Conservation (phyloP, 2,797 vertebrate genomes). For the Cheirogaleus major region DNA sequence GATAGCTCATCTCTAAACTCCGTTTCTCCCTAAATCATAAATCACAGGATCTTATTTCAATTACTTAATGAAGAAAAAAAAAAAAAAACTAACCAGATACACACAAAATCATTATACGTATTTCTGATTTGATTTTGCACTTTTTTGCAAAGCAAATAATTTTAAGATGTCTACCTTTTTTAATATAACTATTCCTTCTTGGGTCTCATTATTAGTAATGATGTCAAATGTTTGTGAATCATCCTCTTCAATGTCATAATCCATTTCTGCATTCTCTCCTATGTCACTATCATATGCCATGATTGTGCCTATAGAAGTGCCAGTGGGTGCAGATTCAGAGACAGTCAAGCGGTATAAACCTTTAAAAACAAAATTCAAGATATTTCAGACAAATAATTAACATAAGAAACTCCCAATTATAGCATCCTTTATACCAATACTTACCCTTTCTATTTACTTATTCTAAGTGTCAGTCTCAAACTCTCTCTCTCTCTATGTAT, state of each 20-base stretch:
- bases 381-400: not conserved
- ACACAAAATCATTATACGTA: not conserved
- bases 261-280: constrained; percentile 93
- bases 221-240: constrained; percentile 90
- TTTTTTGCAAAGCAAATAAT: not conserved
- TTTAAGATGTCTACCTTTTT: constrained; percentile 88
- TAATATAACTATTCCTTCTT: constrained; percentile 94
- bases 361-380: constrained; percentile 80
- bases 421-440: not conserved
- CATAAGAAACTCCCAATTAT: not conserved
- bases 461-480: not conserved
- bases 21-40: not conserved
- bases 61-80: not conserved
- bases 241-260: constrained; percentile 91
- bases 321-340: constrained; percentile 90
- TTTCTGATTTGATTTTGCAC: not conserved
- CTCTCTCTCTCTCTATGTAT: not conserved
- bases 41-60: not conserved
- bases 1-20: not conserved
- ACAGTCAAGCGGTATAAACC: constrained; percentile 92
- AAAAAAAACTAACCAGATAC: not conserved
- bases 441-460: not conserved
- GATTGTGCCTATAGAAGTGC: constrained; percentile 91
- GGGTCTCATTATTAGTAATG: constrained; percentile 90
- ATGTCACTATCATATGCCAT: constrained; percentile 92